Conservation (phyloP, 2,888 invertebrate genomes). For the Microctonus brassicae region DNA sequence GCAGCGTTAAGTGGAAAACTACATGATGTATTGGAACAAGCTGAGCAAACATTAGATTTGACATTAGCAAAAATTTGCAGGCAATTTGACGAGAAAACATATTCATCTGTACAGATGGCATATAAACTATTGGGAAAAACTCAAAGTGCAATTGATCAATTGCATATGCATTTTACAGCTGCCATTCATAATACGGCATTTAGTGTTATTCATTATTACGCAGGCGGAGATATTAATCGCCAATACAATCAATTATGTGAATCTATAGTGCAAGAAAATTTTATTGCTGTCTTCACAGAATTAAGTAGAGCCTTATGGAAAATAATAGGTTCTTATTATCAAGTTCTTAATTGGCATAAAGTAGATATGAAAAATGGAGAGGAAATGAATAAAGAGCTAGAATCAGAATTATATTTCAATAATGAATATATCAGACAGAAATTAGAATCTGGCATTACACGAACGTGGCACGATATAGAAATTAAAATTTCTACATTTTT, state of each 20-base stretch:
- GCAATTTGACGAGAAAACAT: constrained; percentile 77
- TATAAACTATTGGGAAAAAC: constrained; percentile 92
- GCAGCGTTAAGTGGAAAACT: constrained; percentile 87
- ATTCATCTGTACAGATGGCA: constrained; percentile 87
- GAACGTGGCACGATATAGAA: constrained; percentile 96
- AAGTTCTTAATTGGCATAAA: constrained; percentile 83
- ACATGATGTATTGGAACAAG: constrained; percentile 90
- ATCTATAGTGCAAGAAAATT: constrained; percentile 74
- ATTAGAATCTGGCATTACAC: constrained; percentile 85
- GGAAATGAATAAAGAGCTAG: constrained; percentile 49
- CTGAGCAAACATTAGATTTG: constrained; percentile 91
- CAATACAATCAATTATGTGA: constrained; percentile 88
- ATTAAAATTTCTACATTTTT: constrained; percentile 88
- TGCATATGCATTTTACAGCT: constrained; percentile 95
- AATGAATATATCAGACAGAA: constrained; percentile 88
- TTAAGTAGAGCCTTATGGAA: constrained; percentile 89
- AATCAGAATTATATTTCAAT: constrained; percentile 78
- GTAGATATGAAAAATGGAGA: constrained; percentile 13
- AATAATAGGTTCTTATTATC: constrained; percentile 84
- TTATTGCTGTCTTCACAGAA: constrained; percentile 84
- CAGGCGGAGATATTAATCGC: constrained; percentile 74
- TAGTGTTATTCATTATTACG: constrained; percentile 74
- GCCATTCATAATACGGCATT: constrained; percentile 88
- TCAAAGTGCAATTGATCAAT: constrained; percentile 92
- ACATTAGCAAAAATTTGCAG: constrained; percentile 82